These are phyloP conservation scores for Galerucella calmariensis DNA, from an alignment of 2,888 invertebrate genomes.

Conservation along the genomic window DNA sequence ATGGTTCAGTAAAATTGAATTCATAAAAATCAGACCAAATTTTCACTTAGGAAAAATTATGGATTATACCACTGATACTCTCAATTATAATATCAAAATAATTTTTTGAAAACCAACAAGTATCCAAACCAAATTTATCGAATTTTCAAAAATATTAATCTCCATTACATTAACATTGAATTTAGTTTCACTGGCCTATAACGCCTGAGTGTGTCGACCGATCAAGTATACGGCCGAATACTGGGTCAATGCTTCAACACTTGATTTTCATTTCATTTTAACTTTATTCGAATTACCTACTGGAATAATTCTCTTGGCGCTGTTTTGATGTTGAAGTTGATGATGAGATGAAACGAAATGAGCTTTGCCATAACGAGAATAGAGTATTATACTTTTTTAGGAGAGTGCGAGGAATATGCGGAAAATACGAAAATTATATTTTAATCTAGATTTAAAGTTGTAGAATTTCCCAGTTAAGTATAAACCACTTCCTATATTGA, in stretches of 20 bases:
- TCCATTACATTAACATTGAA: background rate
- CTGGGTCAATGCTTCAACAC: constrained; percentile 26
- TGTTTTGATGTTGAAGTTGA: constrained; percentile 17
- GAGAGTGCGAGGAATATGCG: background rate
- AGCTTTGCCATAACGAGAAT: constrained; percentile 9
- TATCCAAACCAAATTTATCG: too few relatives aligned
- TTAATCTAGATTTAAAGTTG: background rate
- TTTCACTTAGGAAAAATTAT: too few relatives aligned
- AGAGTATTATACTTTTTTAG: background rate
- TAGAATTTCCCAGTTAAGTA: too few relatives aligned
- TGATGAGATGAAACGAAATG: background rate
- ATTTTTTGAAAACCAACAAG: too few relatives aligned
- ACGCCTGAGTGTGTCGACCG: constrained; percentile 6
- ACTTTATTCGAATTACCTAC: constrained; percentile 22
- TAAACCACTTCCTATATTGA: too few relatives aligned
- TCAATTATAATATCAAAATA: too few relatives aligned
- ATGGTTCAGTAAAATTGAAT: too few relatives aligned
- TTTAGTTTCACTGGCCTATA: constrained; percentile 12
- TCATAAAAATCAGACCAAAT: too few relatives aligned
- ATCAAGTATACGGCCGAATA: constrained; percentile 4
- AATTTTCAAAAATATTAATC: too few relatives aligned
- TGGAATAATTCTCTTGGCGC: constrained; percentile 19
- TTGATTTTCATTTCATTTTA: constrained; percentile 15
- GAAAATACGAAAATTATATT: background rate
- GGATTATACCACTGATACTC: too few relatives aligned